Conservation (phyloP, 2,797 vertebrate species). For the Podarcis lilfordi region DNA sequence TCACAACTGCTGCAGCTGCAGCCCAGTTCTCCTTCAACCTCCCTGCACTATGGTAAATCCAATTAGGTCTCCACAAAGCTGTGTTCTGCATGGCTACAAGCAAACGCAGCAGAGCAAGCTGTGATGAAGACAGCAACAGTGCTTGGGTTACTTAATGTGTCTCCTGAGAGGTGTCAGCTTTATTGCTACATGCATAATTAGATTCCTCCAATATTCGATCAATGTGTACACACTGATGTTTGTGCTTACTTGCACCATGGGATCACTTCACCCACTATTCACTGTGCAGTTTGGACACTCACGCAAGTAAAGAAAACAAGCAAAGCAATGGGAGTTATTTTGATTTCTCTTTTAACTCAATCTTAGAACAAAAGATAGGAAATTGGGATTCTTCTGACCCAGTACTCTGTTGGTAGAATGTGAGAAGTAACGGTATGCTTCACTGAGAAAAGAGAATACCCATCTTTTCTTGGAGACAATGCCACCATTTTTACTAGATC, state of each 20-base stretch:
- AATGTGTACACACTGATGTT: constrained; percentile 35
- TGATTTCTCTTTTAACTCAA: constrained; percentile 10
- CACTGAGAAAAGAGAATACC: constrained; percentile 1
- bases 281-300: constrained; percentile 11
- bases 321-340: constrained; percentile 32
- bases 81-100: constrained; percentile 69
- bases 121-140: constrained; percentile 68
- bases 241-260: neutral
- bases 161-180: constrained; percentile 67
- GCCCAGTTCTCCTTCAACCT: constrained; percentile 53
- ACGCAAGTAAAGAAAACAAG: constrained; percentile 17
- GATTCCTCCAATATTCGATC: constrained; percentile 58
- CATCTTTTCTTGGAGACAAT: neutral
- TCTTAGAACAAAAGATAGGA: neutral
- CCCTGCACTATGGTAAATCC: constrained; percentile 58
- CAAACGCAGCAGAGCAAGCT: constrained; percentile 53
- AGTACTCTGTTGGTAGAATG: neutral
- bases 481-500: neutral
- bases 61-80: constrained; percentile 66
- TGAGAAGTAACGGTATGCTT: neutral
- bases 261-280: neutral
- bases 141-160: constrained; percentile 70
- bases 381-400: neutral
- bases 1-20: constrained; percentile 70
- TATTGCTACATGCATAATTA: constrained; percentile 58